phyloP scores from a whole-genome alignment of 1,140 invertebrate genomes.

The Apis florea region DNA sequence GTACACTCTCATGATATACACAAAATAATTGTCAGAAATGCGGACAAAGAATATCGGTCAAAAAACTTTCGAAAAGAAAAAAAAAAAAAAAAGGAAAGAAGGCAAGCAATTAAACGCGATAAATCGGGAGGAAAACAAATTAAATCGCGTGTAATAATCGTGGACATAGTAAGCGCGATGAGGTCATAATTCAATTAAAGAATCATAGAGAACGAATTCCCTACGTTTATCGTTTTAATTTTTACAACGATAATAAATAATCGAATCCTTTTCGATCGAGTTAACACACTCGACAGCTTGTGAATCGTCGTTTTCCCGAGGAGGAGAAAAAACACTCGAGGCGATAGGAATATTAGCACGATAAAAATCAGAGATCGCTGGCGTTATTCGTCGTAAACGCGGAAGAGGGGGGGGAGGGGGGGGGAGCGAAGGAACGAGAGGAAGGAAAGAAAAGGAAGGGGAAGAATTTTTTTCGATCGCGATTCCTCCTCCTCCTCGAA shows the following conservation, averaged over 20 bases:
- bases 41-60: neutral
- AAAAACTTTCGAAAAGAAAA: neutral
- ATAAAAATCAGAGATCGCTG: slow-evolving; percentile 11
- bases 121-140: neutral
- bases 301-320: neutral
- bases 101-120: no score
- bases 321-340: neutral
- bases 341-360: slow-evolving; percentile 8
- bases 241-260: no score
- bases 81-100: neutral
- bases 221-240: no score
- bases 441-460: neutral
- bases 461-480: neutral
- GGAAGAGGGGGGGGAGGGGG: no score
- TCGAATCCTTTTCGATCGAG: neutral
- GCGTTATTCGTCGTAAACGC: neutral
- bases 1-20: no score
- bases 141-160: neutral
- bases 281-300: neutral
- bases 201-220: neutral
- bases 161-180: neutral
- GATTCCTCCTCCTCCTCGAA: neutral
- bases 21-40: no score
- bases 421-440: rapidly evolving
- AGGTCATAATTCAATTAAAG: neutral